phyloP scores from a whole-genome alignment of 2,113 vertebrate genomes.

The Myiopsitta monachus region DNA sequence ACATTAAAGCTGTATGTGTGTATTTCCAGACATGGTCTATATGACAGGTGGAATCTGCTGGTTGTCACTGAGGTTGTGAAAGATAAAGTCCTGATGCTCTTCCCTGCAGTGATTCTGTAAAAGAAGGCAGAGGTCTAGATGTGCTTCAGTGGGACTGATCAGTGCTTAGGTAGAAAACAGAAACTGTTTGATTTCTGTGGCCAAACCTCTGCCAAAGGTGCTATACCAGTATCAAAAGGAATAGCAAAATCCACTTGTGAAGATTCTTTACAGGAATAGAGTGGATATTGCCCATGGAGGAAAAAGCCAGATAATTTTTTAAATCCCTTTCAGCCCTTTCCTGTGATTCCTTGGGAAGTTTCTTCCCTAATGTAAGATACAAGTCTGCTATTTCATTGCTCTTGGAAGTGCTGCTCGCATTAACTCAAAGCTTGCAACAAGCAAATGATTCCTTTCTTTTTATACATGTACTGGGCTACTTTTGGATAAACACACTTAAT shows the following conservation, averaged over 20 bases:
- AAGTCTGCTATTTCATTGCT: background rate
- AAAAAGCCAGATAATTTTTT: rapidly evolving
- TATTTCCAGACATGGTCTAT: background rate
- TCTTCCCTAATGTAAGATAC: background rate
- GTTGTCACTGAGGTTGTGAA: background rate
- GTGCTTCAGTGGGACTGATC: background rate
- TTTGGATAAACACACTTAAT: background rate
- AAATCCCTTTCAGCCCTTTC: background rate
- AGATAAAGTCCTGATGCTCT: background rate
- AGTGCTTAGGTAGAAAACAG: background rate
- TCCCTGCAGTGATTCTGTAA: background rate
- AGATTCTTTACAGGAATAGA: background rate
- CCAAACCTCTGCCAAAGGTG: background rate
- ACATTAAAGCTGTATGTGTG: background rate
- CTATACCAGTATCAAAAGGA: background rate
- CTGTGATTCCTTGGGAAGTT: background rate
- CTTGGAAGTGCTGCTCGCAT: background rate
- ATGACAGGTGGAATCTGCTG: background rate
- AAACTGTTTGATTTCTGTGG: background rate
- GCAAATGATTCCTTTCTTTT: background rate
- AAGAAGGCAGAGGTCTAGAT: background rate
- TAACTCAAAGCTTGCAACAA: background rate
- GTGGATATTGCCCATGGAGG: background rate
- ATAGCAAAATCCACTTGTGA: background rate
- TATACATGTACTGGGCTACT: background rate